Conservation (phyloP, 1,140 invertebrate species). For the Drosophila truncata region DNA sequence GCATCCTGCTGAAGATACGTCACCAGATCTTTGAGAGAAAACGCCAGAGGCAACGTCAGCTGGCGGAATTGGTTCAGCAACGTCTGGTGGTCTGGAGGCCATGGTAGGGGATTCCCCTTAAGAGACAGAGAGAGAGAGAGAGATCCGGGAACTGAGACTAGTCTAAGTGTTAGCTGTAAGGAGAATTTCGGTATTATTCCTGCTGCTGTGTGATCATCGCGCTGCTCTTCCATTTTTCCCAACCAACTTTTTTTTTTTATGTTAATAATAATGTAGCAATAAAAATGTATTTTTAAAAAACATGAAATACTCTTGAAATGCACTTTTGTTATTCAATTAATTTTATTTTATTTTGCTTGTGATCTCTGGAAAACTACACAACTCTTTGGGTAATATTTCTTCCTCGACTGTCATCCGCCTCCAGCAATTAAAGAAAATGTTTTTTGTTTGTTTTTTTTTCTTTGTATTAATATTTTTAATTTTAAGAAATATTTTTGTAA, state of each 20-base stretch:
- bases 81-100: conserved; percentile 77
- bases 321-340: conserved; percentile 30
- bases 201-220: conserved; percentile 59
- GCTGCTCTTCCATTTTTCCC: conserved; percentile 66
- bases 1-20: conserved; percentile 77
- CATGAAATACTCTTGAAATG: neutral
- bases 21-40: conserved; percentile 81
- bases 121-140: conserved; percentile 13
- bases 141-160: conserved; percentile 35
- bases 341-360: neutral
- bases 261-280: conserved; percentile 39
- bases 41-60: conserved; percentile 65
- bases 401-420: no score
- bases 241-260: conserved; percentile 18
- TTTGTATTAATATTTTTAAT: neutral
- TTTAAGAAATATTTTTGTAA: conserved; percentile 4
- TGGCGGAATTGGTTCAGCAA: conserved; percentile 58
- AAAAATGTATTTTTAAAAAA: conserved; percentile 35
- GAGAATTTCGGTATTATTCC: conserved; percentile 64
- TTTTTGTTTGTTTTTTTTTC: neutral
- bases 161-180: conserved; percentile 29
- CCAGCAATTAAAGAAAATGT: neutral
- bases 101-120: conserved; percentile 42
- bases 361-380: neutral
- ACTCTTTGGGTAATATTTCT: neutral